These are phyloP conservation scores for Dorcus parallelipipedus DNA, from an alignment of 2,888 invertebrate species.

Conservation along the genomic window DNA sequence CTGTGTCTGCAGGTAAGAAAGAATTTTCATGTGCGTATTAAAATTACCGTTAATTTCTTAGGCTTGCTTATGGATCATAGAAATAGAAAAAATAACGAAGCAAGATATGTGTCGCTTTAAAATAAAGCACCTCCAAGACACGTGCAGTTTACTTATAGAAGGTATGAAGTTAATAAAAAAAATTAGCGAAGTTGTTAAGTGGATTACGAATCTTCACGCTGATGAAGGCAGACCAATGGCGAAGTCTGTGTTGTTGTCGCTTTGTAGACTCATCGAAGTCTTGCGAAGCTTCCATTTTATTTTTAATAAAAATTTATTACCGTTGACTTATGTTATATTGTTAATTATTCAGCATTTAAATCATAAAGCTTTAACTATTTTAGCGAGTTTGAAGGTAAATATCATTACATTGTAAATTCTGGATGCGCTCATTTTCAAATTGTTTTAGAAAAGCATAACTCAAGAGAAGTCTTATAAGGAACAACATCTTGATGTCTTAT, in stretches of 20 bases:
- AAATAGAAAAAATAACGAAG: constrained; percentile 54
- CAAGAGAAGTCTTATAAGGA: constrained; percentile 62
- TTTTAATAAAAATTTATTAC: constrained; percentile 65
- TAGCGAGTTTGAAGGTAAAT: constrained; percentile 64
- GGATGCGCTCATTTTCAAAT: background rate
- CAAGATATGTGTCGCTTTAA: constrained; percentile 50
- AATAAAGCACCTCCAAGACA: constrained; percentile 55
- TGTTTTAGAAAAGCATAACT: constrained; percentile 54
- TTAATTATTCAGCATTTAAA: constrained; percentile 78
- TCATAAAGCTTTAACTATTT: constrained; percentile 67
- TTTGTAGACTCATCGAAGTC: constrained; percentile 80
- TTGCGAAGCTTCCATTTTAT: constrained; percentile 73
- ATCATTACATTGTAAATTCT: background rate
- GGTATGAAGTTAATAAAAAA: constrained; percentile 47
- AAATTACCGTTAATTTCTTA: constrained; percentile 33
- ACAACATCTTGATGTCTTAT: constrained; percentile 66
- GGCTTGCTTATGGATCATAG: constrained; percentile 61
- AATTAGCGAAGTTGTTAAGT: constrained; percentile 51
- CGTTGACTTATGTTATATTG: constrained; percentile 69
- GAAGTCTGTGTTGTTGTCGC: constrained; percentile 66
- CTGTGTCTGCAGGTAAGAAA: constrained; percentile 47
- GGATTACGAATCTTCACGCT: constrained; percentile 68
- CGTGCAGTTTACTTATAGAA: constrained; percentile 56
- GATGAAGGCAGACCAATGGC: constrained; percentile 73
- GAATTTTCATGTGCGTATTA: background rate